Percentiles rank a stretch among this genome's conserved stretches.
Conservation (phyloP, 1,140 invertebrate species). For the Chironomus striatipennis region DNA sequence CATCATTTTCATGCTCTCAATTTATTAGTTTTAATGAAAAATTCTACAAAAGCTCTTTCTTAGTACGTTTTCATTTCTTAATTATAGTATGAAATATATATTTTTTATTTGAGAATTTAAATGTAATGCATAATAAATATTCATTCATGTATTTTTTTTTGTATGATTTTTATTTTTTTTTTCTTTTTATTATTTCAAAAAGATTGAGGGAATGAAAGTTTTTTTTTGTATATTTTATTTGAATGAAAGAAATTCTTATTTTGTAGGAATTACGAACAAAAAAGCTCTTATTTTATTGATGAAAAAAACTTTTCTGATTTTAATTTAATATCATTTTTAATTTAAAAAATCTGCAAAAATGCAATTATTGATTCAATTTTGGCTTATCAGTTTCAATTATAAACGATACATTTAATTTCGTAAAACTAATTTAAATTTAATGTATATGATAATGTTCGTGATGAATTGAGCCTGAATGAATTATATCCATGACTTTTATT, state of each 20-base stretch:
- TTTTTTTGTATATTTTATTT: too few species aligned
- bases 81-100: constrained; percentile 15
- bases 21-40: constrained; percentile 1
- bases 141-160: not conserved
- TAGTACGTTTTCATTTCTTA: constrained; percentile 21
- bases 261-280: not conserved
- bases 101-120: not conserved
- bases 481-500: too few species aligned
- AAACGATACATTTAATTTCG: not conserved
- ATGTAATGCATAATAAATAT: not conserved
- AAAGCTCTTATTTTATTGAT: not conserved
- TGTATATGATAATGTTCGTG: not conserved
- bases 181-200: not conserved
- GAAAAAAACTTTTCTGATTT: not conserved
- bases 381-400: not conserved
- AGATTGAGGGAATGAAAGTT: too few species aligned
- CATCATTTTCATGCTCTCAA: not conserved
- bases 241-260: constrained; percentile 14
- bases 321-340: not conserved
- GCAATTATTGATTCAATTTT: not conserved
- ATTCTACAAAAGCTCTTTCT: constrained; percentile 22
- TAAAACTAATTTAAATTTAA: not conserved
- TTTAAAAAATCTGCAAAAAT: not conserved
- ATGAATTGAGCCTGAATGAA: too few species aligned
- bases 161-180: not conserved